Conservation (phyloP, 2,113 vertebrate genomes). For the Thryonomys swinderianus region DNA sequence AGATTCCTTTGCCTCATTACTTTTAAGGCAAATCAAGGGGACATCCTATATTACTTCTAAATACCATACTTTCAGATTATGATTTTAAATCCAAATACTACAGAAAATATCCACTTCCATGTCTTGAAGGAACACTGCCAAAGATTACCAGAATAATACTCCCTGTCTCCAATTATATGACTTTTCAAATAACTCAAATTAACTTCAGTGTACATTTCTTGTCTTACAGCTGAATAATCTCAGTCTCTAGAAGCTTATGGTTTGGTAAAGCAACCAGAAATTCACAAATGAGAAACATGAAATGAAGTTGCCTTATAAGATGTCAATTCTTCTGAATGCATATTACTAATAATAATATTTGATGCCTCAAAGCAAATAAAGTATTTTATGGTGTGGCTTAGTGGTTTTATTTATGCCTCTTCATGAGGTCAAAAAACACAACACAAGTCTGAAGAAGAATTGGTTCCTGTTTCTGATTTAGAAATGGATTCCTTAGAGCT, state of each 20-base stretch:
- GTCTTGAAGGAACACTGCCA: constrained; percentile 1
- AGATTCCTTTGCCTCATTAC: background rate
- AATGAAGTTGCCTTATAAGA: constrained; percentile 10
- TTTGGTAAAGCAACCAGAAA: constrained; percentile 16
- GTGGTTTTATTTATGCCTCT: constrained; percentile 75
- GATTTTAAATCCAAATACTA: background rate
- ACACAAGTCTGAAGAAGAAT: constrained; percentile 74
- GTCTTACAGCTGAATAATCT: background rate
- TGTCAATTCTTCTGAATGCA: constrained; percentile 52
- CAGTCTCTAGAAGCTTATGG: background rate
- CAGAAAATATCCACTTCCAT: background rate
- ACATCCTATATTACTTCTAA: background rate
- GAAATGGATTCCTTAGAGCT: constrained; percentile 63
- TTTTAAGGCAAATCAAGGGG: background rate
- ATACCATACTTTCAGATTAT: background rate
- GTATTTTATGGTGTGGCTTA: constrained; percentile 75
- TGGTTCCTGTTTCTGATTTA: constrained; percentile 75
- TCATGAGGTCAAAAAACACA: constrained; percentile 75
- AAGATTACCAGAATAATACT: background rate
- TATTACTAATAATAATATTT: constrained; percentile 62
- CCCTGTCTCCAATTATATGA: background rate
- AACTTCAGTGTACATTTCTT: constrained; percentile 6
- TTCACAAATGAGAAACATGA: constrained; percentile 44
- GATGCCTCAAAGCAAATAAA: constrained; percentile 76
- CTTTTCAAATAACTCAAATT: background rate